These are phyloP conservation scores for Himalopsyche kuldschensis DNA, from an alignment of 2,888 invertebrate genomes.

Conservation along the genomic window DNA sequence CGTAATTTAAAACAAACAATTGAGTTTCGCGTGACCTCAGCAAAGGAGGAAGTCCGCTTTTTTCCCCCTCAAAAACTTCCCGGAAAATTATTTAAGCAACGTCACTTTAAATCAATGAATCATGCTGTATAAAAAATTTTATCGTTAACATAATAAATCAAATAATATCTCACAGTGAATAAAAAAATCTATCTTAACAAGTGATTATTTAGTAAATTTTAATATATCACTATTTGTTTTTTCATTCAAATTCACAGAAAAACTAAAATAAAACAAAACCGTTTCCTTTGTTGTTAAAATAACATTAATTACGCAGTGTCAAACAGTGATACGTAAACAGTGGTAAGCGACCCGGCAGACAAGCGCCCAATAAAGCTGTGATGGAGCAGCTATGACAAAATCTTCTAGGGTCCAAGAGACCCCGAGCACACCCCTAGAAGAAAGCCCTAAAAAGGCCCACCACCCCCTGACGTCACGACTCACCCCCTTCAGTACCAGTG, in stretches of 20 bases:
- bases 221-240: no score
- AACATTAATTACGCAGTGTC: neutral
- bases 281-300: neutral
- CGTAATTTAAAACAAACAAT: neutral
- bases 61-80: neutral
- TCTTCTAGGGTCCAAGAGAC: slow-evolving; percentile 9
- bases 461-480: neutral
- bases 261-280: no score
- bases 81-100: neutral
- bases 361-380: neutral
- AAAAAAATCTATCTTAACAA: no score
- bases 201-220: no score
- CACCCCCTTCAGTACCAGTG: neutral
- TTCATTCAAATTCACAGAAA: no score
- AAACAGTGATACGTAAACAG: neutral
- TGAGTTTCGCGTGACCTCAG: neutral
- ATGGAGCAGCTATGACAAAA: slow-evolving; percentile 15
- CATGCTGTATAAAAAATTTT: neutral
- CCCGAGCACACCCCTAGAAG: slow-evolving; percentile 1
- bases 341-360: neutral
- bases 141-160: no score
- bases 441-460: neutral
- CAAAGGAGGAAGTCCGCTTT: neutral
- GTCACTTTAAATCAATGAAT: neutral
- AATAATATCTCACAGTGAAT: no score